These are phyloP conservation scores for Cryptocephalus primarius DNA, from an alignment of 2,888 invertebrate species.

Conservation along the genomic window DNA sequence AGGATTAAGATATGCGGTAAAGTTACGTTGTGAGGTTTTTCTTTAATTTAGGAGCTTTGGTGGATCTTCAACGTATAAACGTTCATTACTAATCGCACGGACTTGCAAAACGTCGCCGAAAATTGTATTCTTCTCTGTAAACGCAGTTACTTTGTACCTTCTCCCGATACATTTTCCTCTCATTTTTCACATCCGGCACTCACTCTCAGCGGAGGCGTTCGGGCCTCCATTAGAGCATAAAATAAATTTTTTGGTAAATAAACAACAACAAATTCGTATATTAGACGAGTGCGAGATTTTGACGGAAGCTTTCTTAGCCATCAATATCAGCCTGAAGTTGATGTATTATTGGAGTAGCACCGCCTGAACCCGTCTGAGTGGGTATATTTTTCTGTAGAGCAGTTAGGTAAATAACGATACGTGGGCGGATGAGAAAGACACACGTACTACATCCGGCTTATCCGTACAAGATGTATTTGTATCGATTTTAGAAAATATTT, in stretches of 20 bases:
- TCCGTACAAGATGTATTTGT: too few species aligned
- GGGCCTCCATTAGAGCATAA: constrained; percentile 7
- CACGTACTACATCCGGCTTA: too few species aligned
- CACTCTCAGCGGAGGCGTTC: not conserved
- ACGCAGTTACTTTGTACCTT: too few species aligned
- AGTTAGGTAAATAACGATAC: not conserved
- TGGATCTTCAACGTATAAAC: too few species aligned
- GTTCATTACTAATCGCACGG: too few species aligned
- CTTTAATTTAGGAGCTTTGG: not conserved
- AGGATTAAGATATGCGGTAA: too few species aligned
- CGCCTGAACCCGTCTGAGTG: constrained; percentile 23
- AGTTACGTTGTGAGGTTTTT: not conserved
- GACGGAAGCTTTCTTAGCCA: constrained; percentile 36
- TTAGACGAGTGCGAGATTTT: constrained; percentile 19
- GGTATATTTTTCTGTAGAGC: constrained; percentile 34
- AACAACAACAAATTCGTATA: constrained; percentile 12
- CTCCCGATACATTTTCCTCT: too few species aligned
- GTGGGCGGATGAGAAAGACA: not conserved
- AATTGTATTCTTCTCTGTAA: not conserved
- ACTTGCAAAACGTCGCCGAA: too few species aligned
- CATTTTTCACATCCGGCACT: too few species aligned
- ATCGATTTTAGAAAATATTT: too few species aligned
- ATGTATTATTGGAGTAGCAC: constrained; percentile 23
- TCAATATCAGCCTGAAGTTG: constrained; percentile 33
- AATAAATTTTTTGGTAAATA: constrained; percentile 14